Evolutionary conservation across 1,140 invertebrate species (phyloP), one percentile per base, ranked within the genome.

Genomic region (Drosophila varians): DNA sequence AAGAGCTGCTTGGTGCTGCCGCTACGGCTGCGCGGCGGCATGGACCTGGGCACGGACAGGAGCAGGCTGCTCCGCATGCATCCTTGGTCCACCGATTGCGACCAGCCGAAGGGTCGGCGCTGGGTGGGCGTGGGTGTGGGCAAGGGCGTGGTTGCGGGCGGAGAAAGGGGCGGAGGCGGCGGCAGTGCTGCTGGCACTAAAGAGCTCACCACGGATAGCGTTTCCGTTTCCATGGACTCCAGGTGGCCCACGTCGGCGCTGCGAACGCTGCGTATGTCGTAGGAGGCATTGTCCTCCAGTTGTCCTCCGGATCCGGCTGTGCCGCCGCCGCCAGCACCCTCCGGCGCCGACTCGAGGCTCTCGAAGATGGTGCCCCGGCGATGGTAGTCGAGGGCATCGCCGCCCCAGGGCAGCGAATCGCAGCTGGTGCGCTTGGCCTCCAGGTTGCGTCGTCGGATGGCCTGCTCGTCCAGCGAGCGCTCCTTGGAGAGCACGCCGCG

Each of bases 1-100:
- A 91, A 91, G 7, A 91, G 77, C 60, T 91, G 90, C 57, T 90
- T 90, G 25, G 89, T 90, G 66, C 90, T 91, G 56, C 90, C 90
- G 54, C 90, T 91, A 48, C 90, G 89, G 49, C 89, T 91, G 19
- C 90, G 71, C 42, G 90, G 88, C 45, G 90, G 89, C 89, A 91
- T 90, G 40, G 75, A 74, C 18, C 90, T 77, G 26, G 90, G 90
- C 54, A 91, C 89, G 1, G 89, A 89, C 1, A 91, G 56, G 14
- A 91, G 60, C 3, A 90, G 64, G 38, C 77, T 90, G 69, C 69
- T 88, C 12, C 83, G 51, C 11, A 83, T 21, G 45, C 80, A 79
- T 16, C 74, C 78, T 48, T 90, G 89, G 28, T 91, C 90, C 38
- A 88, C 89, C 8, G 90, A 91, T 53, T 89, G 66, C 1, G 90